phyloP scores from a whole-genome alignment of 2,797 vertebrate species.

The Tokudaia tokunoshimensis region DNA sequence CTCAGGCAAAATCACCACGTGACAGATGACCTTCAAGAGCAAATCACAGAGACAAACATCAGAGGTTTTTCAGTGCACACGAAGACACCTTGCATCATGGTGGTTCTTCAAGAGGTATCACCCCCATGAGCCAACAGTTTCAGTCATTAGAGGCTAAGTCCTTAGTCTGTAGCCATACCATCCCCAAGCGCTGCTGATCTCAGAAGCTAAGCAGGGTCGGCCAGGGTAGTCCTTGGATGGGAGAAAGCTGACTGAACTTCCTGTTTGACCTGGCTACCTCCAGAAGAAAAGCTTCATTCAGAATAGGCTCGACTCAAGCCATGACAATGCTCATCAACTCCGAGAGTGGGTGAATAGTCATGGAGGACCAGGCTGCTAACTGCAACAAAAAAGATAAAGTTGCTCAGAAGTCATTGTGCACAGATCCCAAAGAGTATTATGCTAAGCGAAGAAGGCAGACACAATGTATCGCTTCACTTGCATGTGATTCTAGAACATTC shows the following conservation, averaged over 20 bases:
- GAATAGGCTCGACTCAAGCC: fast-evolving
- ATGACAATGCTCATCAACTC: neutral
- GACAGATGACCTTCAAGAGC: no score
- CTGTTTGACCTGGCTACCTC: neutral
- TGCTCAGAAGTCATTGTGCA: neutral
- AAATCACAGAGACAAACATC: neutral
- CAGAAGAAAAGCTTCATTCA: neutral
- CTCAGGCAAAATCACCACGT: neutral
- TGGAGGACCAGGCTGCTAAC: neutral
- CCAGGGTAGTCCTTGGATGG: neutral
- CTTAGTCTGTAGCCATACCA: neutral
- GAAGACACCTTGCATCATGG: fast-evolving
- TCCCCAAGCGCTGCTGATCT: neutral
- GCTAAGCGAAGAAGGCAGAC: neutral
- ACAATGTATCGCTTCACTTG: neutral
- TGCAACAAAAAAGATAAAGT: neutral
- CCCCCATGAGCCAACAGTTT: neutral
- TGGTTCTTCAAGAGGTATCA: no score
- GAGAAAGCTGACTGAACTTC: neutral
- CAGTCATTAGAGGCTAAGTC: neutral
- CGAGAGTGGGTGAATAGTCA: neutral
- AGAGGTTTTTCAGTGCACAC: neutral
- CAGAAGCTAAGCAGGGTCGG: neutral
- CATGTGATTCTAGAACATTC: neutral
- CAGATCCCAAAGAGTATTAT: no score